phyloP scores from a whole-genome alignment of 2,888 invertebrate species.

The Dasypogon diadema region DNA sequence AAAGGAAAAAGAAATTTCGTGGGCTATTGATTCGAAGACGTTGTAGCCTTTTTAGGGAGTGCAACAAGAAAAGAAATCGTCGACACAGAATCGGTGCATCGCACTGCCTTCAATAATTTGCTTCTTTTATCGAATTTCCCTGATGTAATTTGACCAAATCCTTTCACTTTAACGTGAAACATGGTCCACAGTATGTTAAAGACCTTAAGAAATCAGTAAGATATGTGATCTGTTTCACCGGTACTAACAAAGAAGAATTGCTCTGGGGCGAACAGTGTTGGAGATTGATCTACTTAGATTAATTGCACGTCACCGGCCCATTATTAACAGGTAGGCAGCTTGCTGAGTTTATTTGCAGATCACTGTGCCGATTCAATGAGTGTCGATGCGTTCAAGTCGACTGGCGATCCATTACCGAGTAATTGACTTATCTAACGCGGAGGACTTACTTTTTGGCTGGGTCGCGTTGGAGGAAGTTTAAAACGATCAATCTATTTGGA shows the following conservation, averaged over 20 bases:
- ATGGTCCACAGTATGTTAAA: background rate
- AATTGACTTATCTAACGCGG: background rate
- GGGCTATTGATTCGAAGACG: background rate
- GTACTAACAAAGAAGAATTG: background rate
- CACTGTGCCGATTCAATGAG: background rate
- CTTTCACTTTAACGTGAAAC: background rate
- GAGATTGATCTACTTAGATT: background rate
- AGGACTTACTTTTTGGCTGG: background rate
- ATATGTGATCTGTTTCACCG: background rate
- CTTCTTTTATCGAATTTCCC: background rate
- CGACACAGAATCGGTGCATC: background rate
- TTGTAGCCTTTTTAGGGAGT: background rate
- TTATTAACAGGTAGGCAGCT: background rate
- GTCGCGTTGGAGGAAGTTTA: conserved; percentile 3
- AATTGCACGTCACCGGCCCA: background rate
- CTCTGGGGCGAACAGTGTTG: background rate
- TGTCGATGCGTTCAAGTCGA: background rate
- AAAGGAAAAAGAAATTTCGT: background rate
- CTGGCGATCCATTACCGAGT: background rate
- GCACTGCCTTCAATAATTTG: background rate
- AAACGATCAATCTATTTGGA: conserved; percentile 3
- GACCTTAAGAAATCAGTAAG: background rate
- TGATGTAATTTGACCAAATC: background rate
- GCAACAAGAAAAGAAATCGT: background rate
- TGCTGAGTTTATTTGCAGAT: background rate